A percentile compares a stretch with the other conserved stretches of the same genome.
Evolutionary conservation across 2,888 invertebrate genomes (phyloP).

Genomic region (Leptura quadrifasciata): DNA sequence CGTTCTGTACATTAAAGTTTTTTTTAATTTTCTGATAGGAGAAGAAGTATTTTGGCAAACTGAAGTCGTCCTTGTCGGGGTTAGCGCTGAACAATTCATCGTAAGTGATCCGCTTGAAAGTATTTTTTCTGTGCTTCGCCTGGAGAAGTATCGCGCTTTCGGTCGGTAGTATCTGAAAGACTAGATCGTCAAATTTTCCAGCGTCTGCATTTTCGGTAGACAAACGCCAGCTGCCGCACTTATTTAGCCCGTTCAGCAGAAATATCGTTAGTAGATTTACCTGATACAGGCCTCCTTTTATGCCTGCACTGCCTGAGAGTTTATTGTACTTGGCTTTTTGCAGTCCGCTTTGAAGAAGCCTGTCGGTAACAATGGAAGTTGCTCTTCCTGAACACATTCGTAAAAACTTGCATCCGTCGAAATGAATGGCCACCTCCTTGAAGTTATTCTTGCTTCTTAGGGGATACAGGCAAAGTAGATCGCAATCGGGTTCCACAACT

Average conservation of each 20-base stretch:
- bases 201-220: slow-evolving; percentile 9
- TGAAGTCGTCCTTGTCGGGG: slow-evolving; percentile 24
- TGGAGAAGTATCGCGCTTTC: background rate
- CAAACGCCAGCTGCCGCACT: background rate
- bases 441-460: background rate
- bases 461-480: background rate
- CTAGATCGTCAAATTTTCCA: slow-evolving; percentile 12
- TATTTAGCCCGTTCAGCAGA: slow-evolving; percentile 13
- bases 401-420: background rate
- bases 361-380: background rate
- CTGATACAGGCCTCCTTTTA: slow-evolving; percentile 9
- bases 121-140: slow-evolving; percentile 5
- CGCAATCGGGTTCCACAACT: background rate
- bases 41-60: slow-evolving; percentile 20
- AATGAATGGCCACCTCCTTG: background rate
- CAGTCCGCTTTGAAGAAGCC: background rate
- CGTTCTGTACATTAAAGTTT: background rate
- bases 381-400: background rate
- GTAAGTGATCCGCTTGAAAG: background rate
- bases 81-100: background rate
- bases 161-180: background rate
- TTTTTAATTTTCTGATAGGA: slow-evolving; percentile 3
- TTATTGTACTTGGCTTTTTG: background rate
- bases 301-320: slow-evolving; percentile 10
- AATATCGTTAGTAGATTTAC: slow-evolving; percentile 4